Evolutionary conservation across 2,888 invertebrate species (phyloP).

Genomic region (Heteropelma amictum): DNA sequence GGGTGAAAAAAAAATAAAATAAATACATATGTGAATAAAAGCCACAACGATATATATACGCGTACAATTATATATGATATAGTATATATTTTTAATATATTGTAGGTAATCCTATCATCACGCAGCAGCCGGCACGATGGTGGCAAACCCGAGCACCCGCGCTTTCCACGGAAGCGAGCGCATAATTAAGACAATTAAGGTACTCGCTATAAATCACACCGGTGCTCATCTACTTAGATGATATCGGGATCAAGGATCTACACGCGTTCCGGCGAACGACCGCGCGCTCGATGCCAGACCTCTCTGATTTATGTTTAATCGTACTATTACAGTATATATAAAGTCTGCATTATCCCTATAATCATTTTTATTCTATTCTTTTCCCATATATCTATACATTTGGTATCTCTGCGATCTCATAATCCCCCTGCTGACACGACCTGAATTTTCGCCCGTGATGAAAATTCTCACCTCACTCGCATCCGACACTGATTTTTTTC

Average conservation of each 20-base stretch:
- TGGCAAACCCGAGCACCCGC: conserved; percentile 57
- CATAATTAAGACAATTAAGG: conserved; percentile 76
- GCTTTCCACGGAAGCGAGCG: conserved; percentile 73
- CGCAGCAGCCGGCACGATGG: conserved; percentile 22
- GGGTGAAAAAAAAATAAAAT: no score
- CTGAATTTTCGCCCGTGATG: background rate
- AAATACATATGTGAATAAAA: no score
- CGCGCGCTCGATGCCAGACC: conserved; percentile 66
- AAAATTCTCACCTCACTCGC: background rate
- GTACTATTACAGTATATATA: conserved; percentile 33
- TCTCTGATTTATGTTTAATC: conserved; percentile 66
- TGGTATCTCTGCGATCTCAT: conserved; percentile 21
- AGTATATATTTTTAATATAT: background rate
- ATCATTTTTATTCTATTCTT: conserved; percentile 1
- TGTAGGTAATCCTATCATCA: no score
- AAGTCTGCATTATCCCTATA: conserved; percentile 5
- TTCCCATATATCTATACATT: conserved; percentile 33
- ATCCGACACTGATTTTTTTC: background rate
- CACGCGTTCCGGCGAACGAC: conserved; percentile 68
- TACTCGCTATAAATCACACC: conserved; percentile 73
- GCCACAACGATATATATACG: no score
- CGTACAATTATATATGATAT: background rate
- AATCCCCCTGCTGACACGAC: no score
- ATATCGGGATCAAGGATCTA: conserved; percentile 71
- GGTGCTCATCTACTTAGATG: conserved; percentile 71